Percentiles rank a stretch among this genome's conserved stretches.
Evolutionary conservation across 1,140 invertebrate genomes (phyloP).

Genomic region (Goniozus legneri): DNA sequence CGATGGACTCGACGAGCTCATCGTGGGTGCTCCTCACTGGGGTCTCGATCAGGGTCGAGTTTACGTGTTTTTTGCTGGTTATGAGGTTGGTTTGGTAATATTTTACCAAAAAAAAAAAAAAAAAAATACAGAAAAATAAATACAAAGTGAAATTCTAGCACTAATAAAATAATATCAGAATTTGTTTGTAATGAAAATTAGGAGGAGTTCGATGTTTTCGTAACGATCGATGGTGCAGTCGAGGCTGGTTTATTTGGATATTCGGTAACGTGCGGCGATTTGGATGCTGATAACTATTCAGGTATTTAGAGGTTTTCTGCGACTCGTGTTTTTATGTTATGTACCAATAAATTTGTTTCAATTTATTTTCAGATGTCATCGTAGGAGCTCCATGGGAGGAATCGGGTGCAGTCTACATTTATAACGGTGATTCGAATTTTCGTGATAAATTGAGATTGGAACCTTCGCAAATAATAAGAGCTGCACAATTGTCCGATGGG

Average conservation of each 20-base stretch:
- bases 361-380: conserved; percentile 57
- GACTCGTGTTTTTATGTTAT: neutral
- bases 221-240: conserved; percentile 48
- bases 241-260: conserved; percentile 60
- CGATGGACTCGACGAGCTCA: conserved; percentile 68
- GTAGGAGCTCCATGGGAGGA: conserved; percentile 68
- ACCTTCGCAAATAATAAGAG: conserved; percentile 48
- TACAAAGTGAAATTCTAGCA: too few relatives aligned
- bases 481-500: conserved; percentile 16
- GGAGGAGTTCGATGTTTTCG: conserved; percentile 26
- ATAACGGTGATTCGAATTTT: conserved; percentile 56
- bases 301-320: neutral
- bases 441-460: conserved; percentile 39
- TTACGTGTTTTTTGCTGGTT: conserved; percentile 55
- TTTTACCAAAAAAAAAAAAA: neutral
- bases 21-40: conserved; percentile 71
- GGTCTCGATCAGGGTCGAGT: conserved; percentile 60
- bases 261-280: conserved; percentile 59
- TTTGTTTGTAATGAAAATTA: conserved; percentile 12
- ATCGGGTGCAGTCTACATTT: conserved; percentile 62
- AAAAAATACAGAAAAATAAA: too few relatives aligned
- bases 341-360: conserved; percentile 1
- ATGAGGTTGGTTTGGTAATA: conserved; percentile 15
- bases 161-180: conserved; percentile 11
- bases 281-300: conserved; percentile 59